Conservation (phyloP, 2,113 vertebrate genomes). For the Cacatua alba region DNA sequence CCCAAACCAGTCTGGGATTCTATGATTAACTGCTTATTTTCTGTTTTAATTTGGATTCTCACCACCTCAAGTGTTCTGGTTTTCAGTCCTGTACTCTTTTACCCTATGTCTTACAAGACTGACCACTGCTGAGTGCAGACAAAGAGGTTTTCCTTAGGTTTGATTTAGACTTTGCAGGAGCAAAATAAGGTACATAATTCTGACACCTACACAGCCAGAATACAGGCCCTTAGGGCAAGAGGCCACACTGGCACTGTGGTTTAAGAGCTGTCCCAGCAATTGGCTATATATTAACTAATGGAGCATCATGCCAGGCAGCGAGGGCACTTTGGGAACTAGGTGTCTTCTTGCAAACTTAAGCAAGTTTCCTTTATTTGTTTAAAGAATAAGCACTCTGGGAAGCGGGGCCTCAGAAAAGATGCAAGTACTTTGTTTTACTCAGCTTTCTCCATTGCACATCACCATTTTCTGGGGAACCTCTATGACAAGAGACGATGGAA, state of each 20-base stretch:
- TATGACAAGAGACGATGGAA: not conserved
- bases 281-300: not conserved
- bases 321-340: not conserved
- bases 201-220: fast-evolving
- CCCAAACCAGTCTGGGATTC: not conserved
- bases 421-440: not conserved
- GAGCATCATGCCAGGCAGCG: fast-evolving
- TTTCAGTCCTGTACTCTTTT: not conserved
- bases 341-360: not conserved
- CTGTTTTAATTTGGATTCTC: not conserved
- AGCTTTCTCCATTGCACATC: not conserved
- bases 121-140: not conserved
- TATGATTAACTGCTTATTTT: not conserved
- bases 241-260: not conserved
- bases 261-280: not conserved
- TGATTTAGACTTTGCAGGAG: not conserved
- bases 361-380: not conserved
- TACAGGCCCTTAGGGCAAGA: not conserved
- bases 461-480: not conserved
- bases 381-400: not conserved
- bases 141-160: not conserved
- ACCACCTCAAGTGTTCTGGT: not conserved
- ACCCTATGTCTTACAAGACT: not conserved
- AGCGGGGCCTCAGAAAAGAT: not conserved
- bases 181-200: fast-evolving